phyloP scores from a whole-genome alignment of 2,888 invertebrate genomes.

The Latheticus oryzae region DNA sequence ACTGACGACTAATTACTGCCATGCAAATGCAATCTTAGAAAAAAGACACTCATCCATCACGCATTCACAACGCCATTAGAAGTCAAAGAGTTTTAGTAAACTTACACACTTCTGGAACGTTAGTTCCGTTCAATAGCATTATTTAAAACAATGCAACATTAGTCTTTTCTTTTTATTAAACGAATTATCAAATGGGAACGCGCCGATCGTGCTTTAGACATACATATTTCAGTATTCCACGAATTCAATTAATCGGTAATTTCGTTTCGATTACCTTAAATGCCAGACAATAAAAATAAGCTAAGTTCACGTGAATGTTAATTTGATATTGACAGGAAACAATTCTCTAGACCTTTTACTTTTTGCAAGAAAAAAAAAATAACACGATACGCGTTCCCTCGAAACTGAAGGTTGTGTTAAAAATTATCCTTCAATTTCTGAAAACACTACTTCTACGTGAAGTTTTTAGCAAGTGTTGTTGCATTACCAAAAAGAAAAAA shows the following conservation, averaged over 20 bases:
- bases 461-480: slow-evolving; percentile 6
- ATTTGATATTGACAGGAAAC: too few species aligned
- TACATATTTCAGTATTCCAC: slow-evolving; percentile 1
- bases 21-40: slow-evolving; percentile 62
- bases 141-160: slow-evolving; percentile 43
- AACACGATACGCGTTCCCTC: too few species aligned
- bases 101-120: slow-evolving; percentile 50
- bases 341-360: too few species aligned
- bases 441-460: slow-evolving; percentile 1
- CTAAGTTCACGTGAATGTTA: too few species aligned
- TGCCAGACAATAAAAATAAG: too few species aligned
- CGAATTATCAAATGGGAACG: slow-evolving; percentile 5
- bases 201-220: slow-evolving; percentile 5
- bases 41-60: slow-evolving; percentile 51
- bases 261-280: too few species aligned
- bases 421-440: too few species aligned
- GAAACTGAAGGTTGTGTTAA: too few species aligned
- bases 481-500: slow-evolving; percentile 25
- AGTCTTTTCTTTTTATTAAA: too few species aligned
- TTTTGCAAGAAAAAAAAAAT: too few species aligned
- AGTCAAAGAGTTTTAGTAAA: slow-evolving; percentile 46
- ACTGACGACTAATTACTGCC: slow-evolving; percentile 63
- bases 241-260: too few species aligned
- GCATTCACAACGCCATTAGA: slow-evolving; percentile 43
- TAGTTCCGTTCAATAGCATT: slow-evolving; percentile 38